phyloP scores from a whole-genome alignment of 2,113 vertebrate species.

The Ailurus styani region DNA sequence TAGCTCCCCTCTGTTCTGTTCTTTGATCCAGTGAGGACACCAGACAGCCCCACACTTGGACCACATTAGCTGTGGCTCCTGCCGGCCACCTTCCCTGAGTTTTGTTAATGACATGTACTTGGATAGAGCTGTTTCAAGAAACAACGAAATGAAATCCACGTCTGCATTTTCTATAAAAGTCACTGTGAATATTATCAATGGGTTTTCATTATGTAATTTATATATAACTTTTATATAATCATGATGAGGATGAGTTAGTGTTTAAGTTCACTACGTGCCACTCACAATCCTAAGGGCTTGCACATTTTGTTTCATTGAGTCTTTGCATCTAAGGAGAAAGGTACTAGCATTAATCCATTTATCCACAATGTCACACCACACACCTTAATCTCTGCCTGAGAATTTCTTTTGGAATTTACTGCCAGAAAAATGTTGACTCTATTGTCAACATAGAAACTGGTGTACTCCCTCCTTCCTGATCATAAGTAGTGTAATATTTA shows the following conservation, averaged over 20 bases:
- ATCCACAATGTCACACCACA: neutral
- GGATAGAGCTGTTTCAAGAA: neutral
- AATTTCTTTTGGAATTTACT: neutral
- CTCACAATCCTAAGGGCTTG: neutral
- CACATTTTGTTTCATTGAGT: neutral
- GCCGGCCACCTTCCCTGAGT: neutral
- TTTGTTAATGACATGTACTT: neutral
- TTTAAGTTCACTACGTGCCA: neutral
- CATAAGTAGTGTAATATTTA: neutral
- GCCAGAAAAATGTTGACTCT: conserved; percentile 14
- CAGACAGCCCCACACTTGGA: neutral
- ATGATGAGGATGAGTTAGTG: neutral
- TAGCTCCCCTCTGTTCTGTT: neutral
- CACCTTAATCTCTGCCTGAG: neutral
- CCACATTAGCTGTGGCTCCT: neutral
- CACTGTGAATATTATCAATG: neutral
- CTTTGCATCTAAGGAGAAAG: neutral
- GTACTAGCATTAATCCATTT: neutral
- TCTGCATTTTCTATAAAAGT: neutral
- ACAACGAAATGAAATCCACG: neutral
- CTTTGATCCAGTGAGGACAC: neutral
- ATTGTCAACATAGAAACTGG: neutral
- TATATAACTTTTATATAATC: neutral
- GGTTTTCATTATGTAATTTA: neutral
- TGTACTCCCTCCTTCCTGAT: neutral